Evolutionary conservation across 2,113 vertebrate genomes (phyloP).

Genomic region (Clinocottus analis): DNA sequence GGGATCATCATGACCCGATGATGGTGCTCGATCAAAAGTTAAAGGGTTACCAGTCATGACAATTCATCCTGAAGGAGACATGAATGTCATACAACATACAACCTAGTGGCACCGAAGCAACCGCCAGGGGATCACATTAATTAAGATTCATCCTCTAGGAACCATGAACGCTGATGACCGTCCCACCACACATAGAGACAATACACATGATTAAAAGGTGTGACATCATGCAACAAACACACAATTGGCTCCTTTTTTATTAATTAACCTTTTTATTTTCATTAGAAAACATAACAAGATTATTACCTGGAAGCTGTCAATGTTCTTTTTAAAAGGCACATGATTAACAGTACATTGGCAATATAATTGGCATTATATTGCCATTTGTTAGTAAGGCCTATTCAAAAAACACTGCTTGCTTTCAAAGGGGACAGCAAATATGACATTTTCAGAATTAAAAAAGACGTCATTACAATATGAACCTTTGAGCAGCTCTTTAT

Average conservation of each 20-base stretch:
- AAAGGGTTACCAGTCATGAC: not conserved
- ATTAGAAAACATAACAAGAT: not conserved
- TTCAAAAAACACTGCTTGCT: not conserved
- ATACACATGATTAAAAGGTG: not conserved
- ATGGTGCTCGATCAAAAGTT: not conserved
- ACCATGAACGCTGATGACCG: not conserved
- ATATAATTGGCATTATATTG: not conserved
- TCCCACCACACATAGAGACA: not conserved
- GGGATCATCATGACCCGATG: not conserved
- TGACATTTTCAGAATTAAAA: not conserved
- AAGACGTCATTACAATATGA: not conserved
- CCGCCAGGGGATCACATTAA: too few species aligned
- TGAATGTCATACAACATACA: too few species aligned
- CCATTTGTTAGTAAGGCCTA: not conserved
- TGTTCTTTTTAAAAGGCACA: not conserved
- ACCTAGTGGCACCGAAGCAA: not conserved
- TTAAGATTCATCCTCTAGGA: not conserved
- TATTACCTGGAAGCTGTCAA: not conserved
- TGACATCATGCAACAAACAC: not conserved
- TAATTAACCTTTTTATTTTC: not conserved
- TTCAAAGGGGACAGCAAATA: slow-evolving; percentile 20
- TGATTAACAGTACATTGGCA: not conserved
- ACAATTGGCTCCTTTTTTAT: not conserved
- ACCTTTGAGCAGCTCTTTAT: slow-evolving; percentile 11
- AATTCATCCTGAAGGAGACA: not conserved